Evolutionary conservation across 2,797 vertebrate genomes (phyloP).

Genomic region (Orientallactaga sibirica): DNA sequence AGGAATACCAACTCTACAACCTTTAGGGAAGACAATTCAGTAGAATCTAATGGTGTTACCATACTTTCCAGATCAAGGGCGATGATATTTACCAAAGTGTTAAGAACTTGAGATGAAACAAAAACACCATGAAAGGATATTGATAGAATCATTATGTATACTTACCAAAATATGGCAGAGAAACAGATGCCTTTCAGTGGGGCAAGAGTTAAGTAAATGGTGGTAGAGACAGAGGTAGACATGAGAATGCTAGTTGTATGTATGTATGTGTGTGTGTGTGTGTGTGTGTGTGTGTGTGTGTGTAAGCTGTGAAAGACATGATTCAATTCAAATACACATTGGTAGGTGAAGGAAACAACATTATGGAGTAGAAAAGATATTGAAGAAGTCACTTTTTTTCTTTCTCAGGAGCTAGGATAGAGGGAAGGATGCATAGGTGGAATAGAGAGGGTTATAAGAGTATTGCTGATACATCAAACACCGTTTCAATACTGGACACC

Average conservation of each 20-base stretch:
- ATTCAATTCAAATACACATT: neutral
- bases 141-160: neutral
- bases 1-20: neutral
- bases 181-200: neutral
- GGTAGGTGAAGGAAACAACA: neutral
- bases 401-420: neutral
- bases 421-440: neutral
- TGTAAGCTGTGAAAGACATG: neutral
- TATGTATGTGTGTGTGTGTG: too few species aligned
- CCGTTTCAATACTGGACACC: rapidly evolving
- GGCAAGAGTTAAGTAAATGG: neutral
- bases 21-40: neutral
- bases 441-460: neutral
- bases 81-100: neutral
- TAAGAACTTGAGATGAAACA: neutral
- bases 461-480: neutral
- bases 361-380: neutral
- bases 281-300: too few species aligned
- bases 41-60: neutral
- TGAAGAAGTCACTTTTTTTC: neutral
- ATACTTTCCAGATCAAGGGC: neutral
- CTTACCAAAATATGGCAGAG: neutral
- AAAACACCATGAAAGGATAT: neutral
- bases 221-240: neutral
- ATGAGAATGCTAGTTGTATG: neutral